Conservation (phyloP, 2,113 vertebrate species). For the Pollimyrus isidori region DNA sequence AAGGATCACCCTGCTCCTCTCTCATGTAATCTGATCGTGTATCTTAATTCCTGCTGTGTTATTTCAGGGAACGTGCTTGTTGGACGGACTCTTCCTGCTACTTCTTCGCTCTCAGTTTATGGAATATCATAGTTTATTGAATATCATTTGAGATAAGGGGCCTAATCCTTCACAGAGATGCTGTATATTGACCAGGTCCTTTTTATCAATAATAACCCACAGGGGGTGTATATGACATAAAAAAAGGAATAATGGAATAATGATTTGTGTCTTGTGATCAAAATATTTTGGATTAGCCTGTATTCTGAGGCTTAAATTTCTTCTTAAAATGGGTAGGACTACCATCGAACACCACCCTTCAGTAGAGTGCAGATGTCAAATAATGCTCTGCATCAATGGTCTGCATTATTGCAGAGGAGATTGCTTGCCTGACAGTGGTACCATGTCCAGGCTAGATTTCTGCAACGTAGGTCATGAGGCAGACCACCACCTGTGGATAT, state of each 20-base stretch:
- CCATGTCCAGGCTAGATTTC: not conserved
- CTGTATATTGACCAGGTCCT: conserved; percentile 70
- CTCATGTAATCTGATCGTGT: conserved; percentile 60
- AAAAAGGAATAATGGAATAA: conserved; percentile 39
- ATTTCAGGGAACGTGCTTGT: conserved; percentile 50
- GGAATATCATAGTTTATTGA: conserved; percentile 76
- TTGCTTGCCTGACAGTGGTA: not conserved
- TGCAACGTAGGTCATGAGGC: not conserved
- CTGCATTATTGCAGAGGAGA: not conserved
- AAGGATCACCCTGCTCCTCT: conserved; percentile 61
- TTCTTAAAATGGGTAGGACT: not conserved
- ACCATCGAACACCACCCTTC: not conserved
- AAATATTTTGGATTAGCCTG: conserved; percentile 18
- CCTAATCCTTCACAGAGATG: conserved; percentile 65
- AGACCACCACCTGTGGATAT: not conserved
- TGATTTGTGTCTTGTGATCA: conserved; percentile 48
- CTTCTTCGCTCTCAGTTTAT: conserved; percentile 68
- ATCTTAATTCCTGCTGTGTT: conserved; percentile 73
- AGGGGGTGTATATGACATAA: conserved; percentile 33
- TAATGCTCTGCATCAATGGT: not conserved
- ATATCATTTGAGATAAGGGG: conserved; percentile 76
- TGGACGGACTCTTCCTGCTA: conserved; percentile 61
- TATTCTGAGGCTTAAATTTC: conserved; percentile 17
- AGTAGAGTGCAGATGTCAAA: not conserved
- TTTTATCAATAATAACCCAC: conserved; percentile 49